Conservation (phyloP, 2,113 vertebrate genomes). For the Smithornis capensis region DNA sequence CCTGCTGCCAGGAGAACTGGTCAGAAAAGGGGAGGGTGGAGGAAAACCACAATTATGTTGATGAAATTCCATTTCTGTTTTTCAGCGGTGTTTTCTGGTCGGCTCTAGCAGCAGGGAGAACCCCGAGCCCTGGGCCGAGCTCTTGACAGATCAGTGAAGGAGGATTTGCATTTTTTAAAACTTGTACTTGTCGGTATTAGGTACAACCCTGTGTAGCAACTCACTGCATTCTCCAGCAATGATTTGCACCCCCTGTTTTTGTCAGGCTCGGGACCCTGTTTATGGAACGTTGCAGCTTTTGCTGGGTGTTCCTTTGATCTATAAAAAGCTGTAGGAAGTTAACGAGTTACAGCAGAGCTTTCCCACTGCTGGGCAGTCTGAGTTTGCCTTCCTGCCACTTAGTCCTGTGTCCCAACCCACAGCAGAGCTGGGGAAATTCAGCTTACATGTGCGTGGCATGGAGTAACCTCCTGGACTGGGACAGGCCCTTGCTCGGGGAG, state of each 20-base stretch:
- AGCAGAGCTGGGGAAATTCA: neutral
- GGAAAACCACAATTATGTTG: neutral
- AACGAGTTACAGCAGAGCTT: neutral
- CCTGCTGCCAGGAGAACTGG: neutral
- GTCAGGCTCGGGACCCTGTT: neutral
- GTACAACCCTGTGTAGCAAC: neutral
- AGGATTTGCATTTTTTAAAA: conserved; percentile 16
- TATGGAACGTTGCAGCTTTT: neutral
- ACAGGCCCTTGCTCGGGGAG: neutral
- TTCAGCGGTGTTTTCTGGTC: conserved; percentile 13
- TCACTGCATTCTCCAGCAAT: neutral
- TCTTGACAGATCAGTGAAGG: conserved; percentile 42
- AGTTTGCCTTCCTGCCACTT: rapidly evolving
- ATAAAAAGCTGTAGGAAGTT: neutral
- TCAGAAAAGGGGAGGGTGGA: neutral
- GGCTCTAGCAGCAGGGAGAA: conserved; percentile 43
- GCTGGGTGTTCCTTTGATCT: neutral
- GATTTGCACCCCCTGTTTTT: neutral
- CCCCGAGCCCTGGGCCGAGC: conserved; percentile 21
- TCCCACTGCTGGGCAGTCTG: neutral
- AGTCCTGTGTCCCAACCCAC: neutral
- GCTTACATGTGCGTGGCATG: rapidly evolving
- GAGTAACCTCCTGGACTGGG: neutral
- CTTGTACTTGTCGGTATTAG: neutral
- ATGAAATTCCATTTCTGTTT: conserved; percentile 37